Base-by-base conservation (phyloP, 2,888 invertebrate species). In the Callosobruchus maculatus region DNA sequence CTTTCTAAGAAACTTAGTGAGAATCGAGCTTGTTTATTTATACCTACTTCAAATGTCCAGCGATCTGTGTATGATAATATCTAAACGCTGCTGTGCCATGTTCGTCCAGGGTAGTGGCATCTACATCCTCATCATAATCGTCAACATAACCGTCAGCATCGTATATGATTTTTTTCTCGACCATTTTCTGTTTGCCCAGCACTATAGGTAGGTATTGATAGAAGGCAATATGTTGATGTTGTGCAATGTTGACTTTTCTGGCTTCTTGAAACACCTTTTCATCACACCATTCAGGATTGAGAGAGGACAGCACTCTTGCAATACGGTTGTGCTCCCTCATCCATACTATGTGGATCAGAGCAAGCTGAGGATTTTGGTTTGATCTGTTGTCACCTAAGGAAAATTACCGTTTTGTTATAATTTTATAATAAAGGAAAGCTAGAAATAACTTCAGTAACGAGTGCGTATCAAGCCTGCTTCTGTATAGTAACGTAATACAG, bases 231-330 rank as follows among this genome's bases (percentile, higher is more conserved):
- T 92, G 90, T 83, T 94, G 94, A 80, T 91, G 89, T 83, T 92
- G 88, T 0, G 93, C 94, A 22, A 92, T 90, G 74, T 90, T 86
- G 74, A 94, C 93, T 68, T 91, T 88, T 69, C 93, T 88, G 0
- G 93, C 89, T 85, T 94, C 94, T 83, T 94, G 93, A 88, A 89
- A 94, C 4, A 91, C 82, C 0, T 88, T 91, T 84, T 94, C 94
- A 80, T 94, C 94, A 76, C 88, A 88, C 94, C 94, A 94, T 77
- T 92, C 92, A 0, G 93, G 93, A 85, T 95, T 95, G 31, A 94
- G 81, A 4, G 87, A 83, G 0, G 88, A 85, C 3, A 94, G 86
- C 1, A 83, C 84, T 49, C 89, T 88, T 0, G 93, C 93, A 4
- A 94, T 86, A 68, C 93, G 89, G 86, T 94, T 94, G 85, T 94